Percentiles rank a stretch among this genome's conserved stretches.
Evolutionary conservation across 2,888 invertebrate species (phyloP).

Genomic region (Rotaria magnacalcarata): DNA sequence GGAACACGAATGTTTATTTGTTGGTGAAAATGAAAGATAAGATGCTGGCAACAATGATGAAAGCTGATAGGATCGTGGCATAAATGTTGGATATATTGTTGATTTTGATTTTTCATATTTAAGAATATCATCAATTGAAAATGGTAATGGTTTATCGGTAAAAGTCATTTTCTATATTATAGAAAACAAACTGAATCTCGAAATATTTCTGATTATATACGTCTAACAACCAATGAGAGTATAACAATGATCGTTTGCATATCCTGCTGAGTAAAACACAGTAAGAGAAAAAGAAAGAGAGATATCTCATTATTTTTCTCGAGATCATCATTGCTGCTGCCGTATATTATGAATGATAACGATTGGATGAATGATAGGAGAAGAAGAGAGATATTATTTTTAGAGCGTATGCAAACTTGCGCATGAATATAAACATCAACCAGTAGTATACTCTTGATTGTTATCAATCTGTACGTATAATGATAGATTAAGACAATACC

Average conservation of each 20-base stretch:
- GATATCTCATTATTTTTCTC: not conserved
- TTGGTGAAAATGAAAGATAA: not conserved
- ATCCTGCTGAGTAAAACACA: constrained; percentile 12
- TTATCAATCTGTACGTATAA: not conserved
- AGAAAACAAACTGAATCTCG: not conserved
- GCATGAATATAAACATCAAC: constrained; percentile 15
- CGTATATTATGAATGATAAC: not conserved
- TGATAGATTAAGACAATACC: constrained; percentile 26
- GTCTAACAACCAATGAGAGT: not conserved
- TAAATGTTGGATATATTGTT: not conserved
- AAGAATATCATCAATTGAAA: constrained; percentile 4
- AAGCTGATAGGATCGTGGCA: constrained; percentile 4
- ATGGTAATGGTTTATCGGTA: constrained; percentile 12
- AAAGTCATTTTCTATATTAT: not conserved
- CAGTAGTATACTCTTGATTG: constrained; percentile 20
- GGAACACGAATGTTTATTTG: not conserved
- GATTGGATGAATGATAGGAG: not conserved
- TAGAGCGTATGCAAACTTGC: not conserved
- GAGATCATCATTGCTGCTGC: not conserved
- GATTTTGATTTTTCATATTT: not conserved
- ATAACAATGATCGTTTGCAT: constrained; percentile 31
- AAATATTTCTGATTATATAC: not conserved
- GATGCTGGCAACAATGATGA: not conserved
- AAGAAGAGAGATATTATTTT: constrained; percentile 17
- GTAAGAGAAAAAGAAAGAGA: not conserved